Conservation (phyloP, 2,888 invertebrate genomes). For the Drosophila meridiana region DNA sequence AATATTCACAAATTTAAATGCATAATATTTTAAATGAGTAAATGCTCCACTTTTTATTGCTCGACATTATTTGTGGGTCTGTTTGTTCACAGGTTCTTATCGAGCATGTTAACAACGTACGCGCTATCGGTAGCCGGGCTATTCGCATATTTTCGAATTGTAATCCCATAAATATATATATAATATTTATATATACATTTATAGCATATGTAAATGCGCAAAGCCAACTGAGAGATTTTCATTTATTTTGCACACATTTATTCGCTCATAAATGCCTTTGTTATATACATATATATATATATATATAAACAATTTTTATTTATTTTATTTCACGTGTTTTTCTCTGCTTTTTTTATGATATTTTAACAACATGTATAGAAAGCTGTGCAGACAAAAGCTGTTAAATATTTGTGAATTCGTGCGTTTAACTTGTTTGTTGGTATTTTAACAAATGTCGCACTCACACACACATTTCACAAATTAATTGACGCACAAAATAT, state of each 20-base stretch:
- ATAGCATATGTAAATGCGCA: slow-evolving; percentile 13
- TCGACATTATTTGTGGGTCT: not conserved
- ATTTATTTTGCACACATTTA: slow-evolving; percentile 19
- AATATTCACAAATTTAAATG: not conserved
- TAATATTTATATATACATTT: not conserved
- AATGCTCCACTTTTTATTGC: not conserved
- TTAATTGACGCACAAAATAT: slow-evolving; percentile 51
- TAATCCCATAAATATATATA: slow-evolving; percentile 21
- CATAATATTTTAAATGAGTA: too few species aligned
- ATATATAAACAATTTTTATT: slow-evolving; percentile 13
- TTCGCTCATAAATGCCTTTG: slow-evolving; percentile 21
- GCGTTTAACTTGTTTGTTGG: slow-evolving; percentile 54
- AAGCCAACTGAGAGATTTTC: slow-evolving; percentile 14
- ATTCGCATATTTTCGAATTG: slow-evolving; percentile 43
- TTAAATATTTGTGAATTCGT: slow-evolving; percentile 38
- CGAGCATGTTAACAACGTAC: slow-evolving; percentile 64
- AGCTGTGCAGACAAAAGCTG: slow-evolving; percentile 26
- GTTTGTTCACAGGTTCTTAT: slow-evolving; percentile 32
- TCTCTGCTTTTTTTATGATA: slow-evolving; percentile 3
- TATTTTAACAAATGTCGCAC: slow-evolving; percentile 45
- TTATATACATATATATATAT: slow-evolving; percentile 25
- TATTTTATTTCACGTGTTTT: slow-evolving; percentile 1
- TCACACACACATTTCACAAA: slow-evolving; percentile 30
- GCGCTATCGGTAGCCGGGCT: slow-evolving; percentile 35
- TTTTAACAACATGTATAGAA: slow-evolving; percentile 43